Percentiles rank a stretch among this genome's conserved stretches.
phyloP scores from a whole-genome alignment of 1,140 invertebrate genomes.

The Tenebrio molitor region DNA sequence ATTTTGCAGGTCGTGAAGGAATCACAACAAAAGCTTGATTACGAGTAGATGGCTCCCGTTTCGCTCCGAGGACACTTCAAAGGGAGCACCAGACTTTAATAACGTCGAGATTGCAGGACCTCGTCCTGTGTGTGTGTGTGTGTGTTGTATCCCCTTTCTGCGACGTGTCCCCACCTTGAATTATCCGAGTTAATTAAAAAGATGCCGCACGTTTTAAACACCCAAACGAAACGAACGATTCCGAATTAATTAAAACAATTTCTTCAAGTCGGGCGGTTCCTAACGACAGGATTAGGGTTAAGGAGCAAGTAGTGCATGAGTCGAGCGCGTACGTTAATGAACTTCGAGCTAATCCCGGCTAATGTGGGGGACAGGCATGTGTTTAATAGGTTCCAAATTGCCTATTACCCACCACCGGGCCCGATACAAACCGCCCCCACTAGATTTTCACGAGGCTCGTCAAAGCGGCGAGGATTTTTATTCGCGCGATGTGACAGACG shows the following conservation, averaged over 20 bases:
- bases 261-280: neutral
- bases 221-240: neutral
- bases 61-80: constrained; percentile 18
- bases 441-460: neutral
- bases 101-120: constrained; percentile 31
- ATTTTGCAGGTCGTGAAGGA: constrained; percentile 23
- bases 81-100: constrained; percentile 2
- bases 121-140: neutral
- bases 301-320: constrained; percentile 15
- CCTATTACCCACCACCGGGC: neutral
- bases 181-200: constrained; percentile 23
- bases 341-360: constrained; percentile 21
- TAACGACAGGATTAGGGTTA: neutral
- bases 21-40: constrained; percentile 38
- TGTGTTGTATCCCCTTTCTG: neutral
- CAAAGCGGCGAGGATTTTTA: neutral
- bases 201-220: neutral
- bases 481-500: too few species aligned
- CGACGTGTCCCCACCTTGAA: neutral
- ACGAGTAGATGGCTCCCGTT: constrained; percentile 16
- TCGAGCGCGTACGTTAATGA: constrained; percentile 11
- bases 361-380: constrained; percentile 32
- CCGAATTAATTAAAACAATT: constrained; percentile 9
- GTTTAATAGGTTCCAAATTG: constrained; percentile 28
- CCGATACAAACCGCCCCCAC: neutral